Conservation (phyloP, 2,888 invertebrate species). For the Drosophila limbata region DNA sequence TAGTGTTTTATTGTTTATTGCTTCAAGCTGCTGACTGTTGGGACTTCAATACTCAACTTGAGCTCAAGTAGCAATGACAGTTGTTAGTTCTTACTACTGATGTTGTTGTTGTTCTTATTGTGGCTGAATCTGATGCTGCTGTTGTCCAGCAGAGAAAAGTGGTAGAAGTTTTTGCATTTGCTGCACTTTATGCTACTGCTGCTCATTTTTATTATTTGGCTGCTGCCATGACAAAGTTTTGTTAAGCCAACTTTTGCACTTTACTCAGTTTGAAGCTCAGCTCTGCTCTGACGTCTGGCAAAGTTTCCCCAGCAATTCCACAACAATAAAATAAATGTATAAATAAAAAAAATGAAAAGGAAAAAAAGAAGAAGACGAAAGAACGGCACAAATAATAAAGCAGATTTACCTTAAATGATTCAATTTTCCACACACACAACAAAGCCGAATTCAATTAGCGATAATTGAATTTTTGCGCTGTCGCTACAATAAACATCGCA, state of each 20-base stretch:
- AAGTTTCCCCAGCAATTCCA: slow-evolving; percentile 56
- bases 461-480: slow-evolving; percentile 68
- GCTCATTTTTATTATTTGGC: slow-evolving; percentile 61
- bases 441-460: slow-evolving; percentile 61
- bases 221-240: slow-evolving; percentile 61
- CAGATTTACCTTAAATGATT: slow-evolving; percentile 65
- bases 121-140: slow-evolving; percentile 7
- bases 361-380: background rate
- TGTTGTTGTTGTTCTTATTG: slow-evolving; percentile 14
- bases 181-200: slow-evolving; percentile 60
- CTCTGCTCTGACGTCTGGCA: slow-evolving; percentile 48
- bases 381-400: slow-evolving; percentile 54
- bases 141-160: slow-evolving; percentile 45
- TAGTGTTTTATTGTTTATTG: slow-evolving; percentile 63
- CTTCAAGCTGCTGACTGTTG: slow-evolving; percentile 44
- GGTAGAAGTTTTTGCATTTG: slow-evolving; percentile 67
- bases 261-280: slow-evolving; percentile 45
- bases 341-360: slow-evolving; percentile 1
- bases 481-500: slow-evolving; percentile 41
- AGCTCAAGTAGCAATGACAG: slow-evolving; percentile 52
- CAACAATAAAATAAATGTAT: slow-evolving; percentile 51
- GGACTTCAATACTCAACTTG: slow-evolving; percentile 31
- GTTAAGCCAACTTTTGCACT: slow-evolving; percentile 63
- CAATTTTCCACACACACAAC: slow-evolving; percentile 54
- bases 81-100: slow-evolving; percentile 15